Evolutionary conservation across 2,113 vertebrate species (phyloP).

Genomic region (Ginglymostoma cirratum): DNA sequence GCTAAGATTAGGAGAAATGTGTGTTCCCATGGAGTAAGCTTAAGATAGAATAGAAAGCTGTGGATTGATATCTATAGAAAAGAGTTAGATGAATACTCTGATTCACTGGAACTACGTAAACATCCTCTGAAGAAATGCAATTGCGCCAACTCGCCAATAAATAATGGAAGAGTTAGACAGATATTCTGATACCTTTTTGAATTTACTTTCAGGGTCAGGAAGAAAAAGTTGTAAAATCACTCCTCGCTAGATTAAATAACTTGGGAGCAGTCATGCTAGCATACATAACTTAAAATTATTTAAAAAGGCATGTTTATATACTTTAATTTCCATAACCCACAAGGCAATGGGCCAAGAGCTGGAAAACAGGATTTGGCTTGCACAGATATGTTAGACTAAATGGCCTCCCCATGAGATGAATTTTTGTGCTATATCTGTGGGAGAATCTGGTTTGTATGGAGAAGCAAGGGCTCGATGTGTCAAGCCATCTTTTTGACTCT

Average conservation of each 20-base stretch:
- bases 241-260: neutral
- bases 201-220: neutral
- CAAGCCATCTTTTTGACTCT: neutral
- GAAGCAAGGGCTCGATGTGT: neutral
- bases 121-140: neutral
- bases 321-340: no score
- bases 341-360: no score
- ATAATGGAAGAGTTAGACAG: neutral
- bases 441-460: neutral
- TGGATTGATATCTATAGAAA: neutral
- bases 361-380: no score
- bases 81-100: neutral
- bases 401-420: no score
- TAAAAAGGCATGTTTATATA: no score
- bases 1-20: no score
- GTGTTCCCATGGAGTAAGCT: no score
- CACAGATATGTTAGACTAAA: no score
- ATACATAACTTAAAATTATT: neutral
- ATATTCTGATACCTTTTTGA: neutral
- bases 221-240: neutral
- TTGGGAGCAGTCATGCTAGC: neutral
- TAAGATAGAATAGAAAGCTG: no score
- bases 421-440: neutral
- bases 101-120: neutral
- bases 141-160: neutral